phyloP scores from a whole-genome alignment of 2,797 vertebrate species.

The Myiothlypis coronata region DNA sequence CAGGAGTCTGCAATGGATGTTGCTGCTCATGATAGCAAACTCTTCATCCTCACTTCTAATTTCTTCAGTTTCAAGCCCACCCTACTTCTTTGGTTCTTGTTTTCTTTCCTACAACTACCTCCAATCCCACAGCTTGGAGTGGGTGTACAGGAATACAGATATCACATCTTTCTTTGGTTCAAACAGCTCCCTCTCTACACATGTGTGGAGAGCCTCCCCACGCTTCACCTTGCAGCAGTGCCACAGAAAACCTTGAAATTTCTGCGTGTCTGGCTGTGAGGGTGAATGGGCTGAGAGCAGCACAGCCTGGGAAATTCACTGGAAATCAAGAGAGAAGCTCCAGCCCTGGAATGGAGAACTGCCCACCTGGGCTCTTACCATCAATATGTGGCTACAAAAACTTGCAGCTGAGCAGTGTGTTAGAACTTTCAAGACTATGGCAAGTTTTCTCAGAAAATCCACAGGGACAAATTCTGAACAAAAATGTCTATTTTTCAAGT shows the following conservation, averaged over 20 bases:
- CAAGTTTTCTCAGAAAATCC: background rate
- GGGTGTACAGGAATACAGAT: background rate
- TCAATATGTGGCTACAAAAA: background rate
- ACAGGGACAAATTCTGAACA: background rate
- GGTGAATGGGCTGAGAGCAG: background rate
- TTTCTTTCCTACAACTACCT: background rate
- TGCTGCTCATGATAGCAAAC: background rate
- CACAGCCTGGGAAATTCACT: background rate
- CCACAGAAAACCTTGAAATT: rapidly evolving
- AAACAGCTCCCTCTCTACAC: background rate
- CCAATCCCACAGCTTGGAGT: background rate
- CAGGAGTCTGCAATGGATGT: background rate
- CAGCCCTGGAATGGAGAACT: background rate
- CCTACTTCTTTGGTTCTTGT: background rate
- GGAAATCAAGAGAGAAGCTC: background rate
- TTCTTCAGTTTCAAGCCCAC: background rate
- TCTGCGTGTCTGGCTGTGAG: background rate
- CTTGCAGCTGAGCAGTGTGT: background rate
- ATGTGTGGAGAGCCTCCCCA: background rate
- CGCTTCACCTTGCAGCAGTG: rapidly evolving
- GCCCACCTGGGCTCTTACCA: background rate
- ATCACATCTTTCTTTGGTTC: background rate
- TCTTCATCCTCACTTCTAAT: background rate
- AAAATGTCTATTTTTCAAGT: background rate
- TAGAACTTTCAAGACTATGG: background rate